Base-by-base conservation (phyloP, 37 sponge, comb jelly and placozoan genomes). In the Geodia barretti region DNA sequence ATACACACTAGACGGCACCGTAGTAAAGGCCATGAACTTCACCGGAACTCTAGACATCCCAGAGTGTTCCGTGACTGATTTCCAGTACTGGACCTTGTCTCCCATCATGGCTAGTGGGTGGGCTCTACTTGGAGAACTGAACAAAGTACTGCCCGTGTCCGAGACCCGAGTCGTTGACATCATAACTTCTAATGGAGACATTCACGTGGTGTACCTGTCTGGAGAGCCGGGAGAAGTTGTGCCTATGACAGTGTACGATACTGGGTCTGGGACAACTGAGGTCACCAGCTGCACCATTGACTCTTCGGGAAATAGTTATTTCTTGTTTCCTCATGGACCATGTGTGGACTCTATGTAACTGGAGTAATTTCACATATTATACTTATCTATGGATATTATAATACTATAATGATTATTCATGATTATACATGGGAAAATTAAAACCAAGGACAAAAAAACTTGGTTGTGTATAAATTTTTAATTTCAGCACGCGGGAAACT, bases 81-180 rank as follows among this genome's bases (percentile, higher is more conserved):
- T 89, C 60, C 72, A 84, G 24, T 78, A 80, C 32, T 89, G 86
- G 86, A 29, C 40, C 30, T 26, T 93, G 38, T 90, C 90, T 28
- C 90, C 90, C 0, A 41, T 78, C 0, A 1, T 85, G 0, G 43
- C 62, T 5, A 89, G 77, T 65, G 86, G 91, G 1, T 73, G 68
- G 75, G 74, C 54, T 21, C 70, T 93, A n/a, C 79, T 93, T 64
- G 94, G 94, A 26, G 94, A 93, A 65, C 39, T 82, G 69, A 59
- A 62, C 23, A 93, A 93, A 73, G 32, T 93, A 26, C 72, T 89
- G 20, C 7, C 84, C 11, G 65, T 89, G 40, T 89, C 94, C 40
- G 81, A 89, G 64, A 71, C 79, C 0, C 74, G 94, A 0, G 65
- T 91, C 60, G 17, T 19, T n/a, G 39, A 72, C 21, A 37, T 90